Base-by-base conservation (phyloP, 2,797 vertebrate genomes). In the Vultur gryphus region DNA sequence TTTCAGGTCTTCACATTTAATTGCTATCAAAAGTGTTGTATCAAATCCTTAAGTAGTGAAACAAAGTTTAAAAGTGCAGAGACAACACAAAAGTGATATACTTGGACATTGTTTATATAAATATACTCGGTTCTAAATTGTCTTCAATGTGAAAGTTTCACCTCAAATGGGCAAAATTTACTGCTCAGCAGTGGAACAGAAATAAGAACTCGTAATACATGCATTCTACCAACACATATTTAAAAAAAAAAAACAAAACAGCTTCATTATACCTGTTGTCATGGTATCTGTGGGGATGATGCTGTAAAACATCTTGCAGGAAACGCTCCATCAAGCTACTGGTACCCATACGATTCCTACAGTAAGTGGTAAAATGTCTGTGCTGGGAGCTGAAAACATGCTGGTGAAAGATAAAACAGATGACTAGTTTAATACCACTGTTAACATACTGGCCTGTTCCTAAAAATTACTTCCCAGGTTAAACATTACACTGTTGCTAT, bases 271-370 rank as follows among this genome's bases (percentile, higher is more conserved):
- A 99, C 99, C 99, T 98, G 97, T 92, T 96, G 83, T 99, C 99
- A 14, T 97, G 96, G 91, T 99, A 99, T 96, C 91, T 97, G 94
- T 98, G 97, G 0, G 99, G 99, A 97, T 99, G 99, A 96, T 99
- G 98, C 43, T 97, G 97, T 52, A 99, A 96, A 43, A 99, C 99
- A 44, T 99, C 99, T 83, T 99, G 98, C 70, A 99, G 98, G 93
- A 99, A 99, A 82, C 99, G 98, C 24, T 99, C 99, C 98, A 99
- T 98, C 93, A 99, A 76, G 44, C 98, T 99, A 39, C 89, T 97
- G 55, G 98, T 96, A 58, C 97, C 93, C 43, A 94, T 59, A 20
- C 94, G 95, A 72, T 95, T 97, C 79, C 98, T 98, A 51, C 96
- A 94, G 93, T 97, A 96, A 31, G 96, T 96, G n/a, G 99, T 98